A percentile compares a stretch with the other conserved stretches of the same genome.
phyloP scores from a whole-genome alignment of 2,888 invertebrate species.

The Philaethria dido region DNA sequence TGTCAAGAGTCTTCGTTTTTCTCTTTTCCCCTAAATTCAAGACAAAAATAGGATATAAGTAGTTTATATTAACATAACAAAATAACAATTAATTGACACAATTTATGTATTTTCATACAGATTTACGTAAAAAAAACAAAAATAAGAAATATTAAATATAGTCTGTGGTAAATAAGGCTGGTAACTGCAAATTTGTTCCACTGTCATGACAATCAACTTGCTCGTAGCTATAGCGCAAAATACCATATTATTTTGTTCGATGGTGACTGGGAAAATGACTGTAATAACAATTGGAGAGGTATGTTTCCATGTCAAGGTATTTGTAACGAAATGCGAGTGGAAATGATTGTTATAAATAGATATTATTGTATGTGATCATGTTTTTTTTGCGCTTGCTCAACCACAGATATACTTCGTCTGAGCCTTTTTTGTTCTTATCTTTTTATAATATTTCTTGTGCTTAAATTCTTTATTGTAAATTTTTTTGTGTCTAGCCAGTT shows the following conservation, averaged over 20 bases:
- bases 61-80: no score
- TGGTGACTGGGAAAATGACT: conserved; percentile 29
- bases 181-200: not conserved
- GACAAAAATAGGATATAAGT: no score
- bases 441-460: no score
- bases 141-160: not conserved
- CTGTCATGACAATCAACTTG: not conserved
- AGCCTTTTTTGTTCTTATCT: no score
- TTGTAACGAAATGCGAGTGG: conserved; percentile 27
- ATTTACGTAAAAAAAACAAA: not conserved
- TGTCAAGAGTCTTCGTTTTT: no score
- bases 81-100: no score
- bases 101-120: not conserved
- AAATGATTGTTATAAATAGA: conserved; percentile 18
- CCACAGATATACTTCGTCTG: no score
- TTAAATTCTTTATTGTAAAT: no score
- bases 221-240: not conserved
- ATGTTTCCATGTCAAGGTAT: conserved; percentile 42
- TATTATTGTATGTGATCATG: not conserved
- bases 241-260: conserved; percentile 13
- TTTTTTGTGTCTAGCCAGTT: no score
- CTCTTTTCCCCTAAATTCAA: no score
- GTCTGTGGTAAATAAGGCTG: not conserved
- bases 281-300: conserved; percentile 37
- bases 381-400: no score